Evolutionary conservation across 2,888 invertebrate genomes (phyloP).

Genomic region (Pammene fasciana): DNA sequence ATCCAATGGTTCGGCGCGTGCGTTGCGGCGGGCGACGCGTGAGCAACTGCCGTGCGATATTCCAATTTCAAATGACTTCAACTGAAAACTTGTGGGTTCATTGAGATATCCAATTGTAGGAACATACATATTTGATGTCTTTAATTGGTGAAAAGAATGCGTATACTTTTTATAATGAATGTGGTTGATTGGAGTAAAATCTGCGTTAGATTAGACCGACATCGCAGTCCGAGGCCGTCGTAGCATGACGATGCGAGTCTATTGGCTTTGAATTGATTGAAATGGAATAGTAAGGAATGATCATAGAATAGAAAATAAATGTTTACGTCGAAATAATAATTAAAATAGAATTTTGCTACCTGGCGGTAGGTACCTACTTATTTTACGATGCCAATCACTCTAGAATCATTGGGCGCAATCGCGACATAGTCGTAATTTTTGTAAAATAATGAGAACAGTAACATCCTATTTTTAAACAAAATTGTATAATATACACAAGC

Average conservation of each 20-base stretch:
- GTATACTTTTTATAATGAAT: neutral
- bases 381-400: too few relatives aligned
- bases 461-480: too few relatives aligned
- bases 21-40: conserved; percentile 54
- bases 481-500: too few relatives aligned
- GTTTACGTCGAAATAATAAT: too few relatives aligned
- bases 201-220: neutral
- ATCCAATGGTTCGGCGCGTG: conserved; percentile 65
- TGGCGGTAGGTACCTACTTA: too few relatives aligned
- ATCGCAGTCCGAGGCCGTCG: neutral
- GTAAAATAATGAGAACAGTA: too few relatives aligned
- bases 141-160: conserved; percentile 13
- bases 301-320: too few relatives aligned
- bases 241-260: neutral
- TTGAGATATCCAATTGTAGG: conserved; percentile 12
- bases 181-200: neutral
- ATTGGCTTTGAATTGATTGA: too few relatives aligned
- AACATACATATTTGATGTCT: conserved; percentile 1
- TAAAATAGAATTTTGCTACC: too few relatives aligned
- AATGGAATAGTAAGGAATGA: too few relatives aligned
- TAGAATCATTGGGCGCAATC: too few relatives aligned
- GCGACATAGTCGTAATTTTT: too few relatives aligned
- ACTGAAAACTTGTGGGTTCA: conserved; percentile 40
- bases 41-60: conserved; percentile 63
- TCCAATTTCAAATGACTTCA: conserved; percentile 50